Evolutionary conservation across 2,888 invertebrate species (phyloP), one percentile per base, ranked within the genome.

Genomic region (Synergus gifuensis): DNA sequence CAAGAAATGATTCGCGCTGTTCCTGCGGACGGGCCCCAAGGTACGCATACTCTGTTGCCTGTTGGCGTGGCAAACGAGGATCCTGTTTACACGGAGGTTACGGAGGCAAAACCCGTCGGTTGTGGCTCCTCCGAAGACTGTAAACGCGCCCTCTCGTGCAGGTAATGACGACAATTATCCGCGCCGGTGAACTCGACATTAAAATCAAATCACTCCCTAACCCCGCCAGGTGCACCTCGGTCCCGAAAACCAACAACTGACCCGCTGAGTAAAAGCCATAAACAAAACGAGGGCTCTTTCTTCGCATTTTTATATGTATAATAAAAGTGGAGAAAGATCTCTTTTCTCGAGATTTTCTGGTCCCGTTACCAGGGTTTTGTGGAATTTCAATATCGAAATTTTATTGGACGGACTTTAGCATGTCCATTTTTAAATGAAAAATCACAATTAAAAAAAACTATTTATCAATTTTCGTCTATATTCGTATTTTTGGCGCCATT

Each of bases 131-230:
- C 76, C 78, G 80, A 85, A 85, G 86, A 88, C 85, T 86, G 87
- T 89, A 89, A 90, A 89, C 85, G 88, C 87, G 87, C 85, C 86
- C 86, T 89, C 87, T 89, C 89, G 89, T 89, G 88, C 88, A 88
- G 88, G 81, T 90, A 90, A 90, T 90, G 88, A 87, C 88, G 87
- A 89, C 88, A 89, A 90, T 90, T 90, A 90, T 87, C 86, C 86
- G 87, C 86, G 86, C 84, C 84, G 85, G 83, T 89, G 85, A 87
- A 86, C 87, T 88, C 86, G 86, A 82, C 88, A 90, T 90, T 90
- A 89, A 90, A 89, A 89, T 90, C 89, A 84, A 90, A 89, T 90
- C 88, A 88, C 84, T 81, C 84, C 73, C 80, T 79, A 66, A 67
- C 73, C 78, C 69, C 66, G 36, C 60, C 78, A 81, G 79, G 78